These are phyloP conservation scores for Probosciger aterrimus DNA, from an alignment of 2,113 vertebrate species.

Conservation along the genomic window DNA sequence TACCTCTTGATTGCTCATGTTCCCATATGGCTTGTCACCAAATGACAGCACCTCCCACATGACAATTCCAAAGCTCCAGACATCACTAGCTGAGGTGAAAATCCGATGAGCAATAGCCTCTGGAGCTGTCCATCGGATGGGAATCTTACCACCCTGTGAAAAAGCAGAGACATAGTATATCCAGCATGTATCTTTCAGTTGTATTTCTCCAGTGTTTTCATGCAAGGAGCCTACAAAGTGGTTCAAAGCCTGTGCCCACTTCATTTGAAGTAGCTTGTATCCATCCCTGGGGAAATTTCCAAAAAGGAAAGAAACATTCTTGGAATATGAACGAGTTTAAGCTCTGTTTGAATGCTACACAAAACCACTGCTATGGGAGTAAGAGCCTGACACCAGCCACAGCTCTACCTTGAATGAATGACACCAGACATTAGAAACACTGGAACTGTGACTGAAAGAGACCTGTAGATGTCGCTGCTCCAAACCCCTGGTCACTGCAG, in stretches of 20 bases:
- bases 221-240: neutral
- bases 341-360: neutral
- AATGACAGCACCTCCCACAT: conserved; percentile 84
- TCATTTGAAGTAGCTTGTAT: neutral
- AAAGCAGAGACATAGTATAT: neutral
- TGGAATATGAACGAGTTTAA: neutral
- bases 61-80: conserved; percentile 83
- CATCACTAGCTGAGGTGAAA: conserved; percentile 79
- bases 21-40: conserved; percentile 81
- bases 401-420: neutral
- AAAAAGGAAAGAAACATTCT: neutral
- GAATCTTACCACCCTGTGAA: conserved; percentile 78
- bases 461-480: neutral
- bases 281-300: neutral
- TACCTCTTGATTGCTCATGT: conserved; percentile 83
- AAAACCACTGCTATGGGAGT: neutral
- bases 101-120: conserved; percentile 79
- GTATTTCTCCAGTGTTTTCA: neutral
- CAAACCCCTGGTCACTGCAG: neutral
- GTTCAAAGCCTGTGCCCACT: neutral
- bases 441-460: neutral
- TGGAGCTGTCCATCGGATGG: conserved; percentile 81
- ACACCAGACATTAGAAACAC: neutral
- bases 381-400: neutral
- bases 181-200: neutral